Evolutionary conservation across 2,888 invertebrate genomes (phyloP).

Genomic region (Perizoma flavofasciatum): DNA sequence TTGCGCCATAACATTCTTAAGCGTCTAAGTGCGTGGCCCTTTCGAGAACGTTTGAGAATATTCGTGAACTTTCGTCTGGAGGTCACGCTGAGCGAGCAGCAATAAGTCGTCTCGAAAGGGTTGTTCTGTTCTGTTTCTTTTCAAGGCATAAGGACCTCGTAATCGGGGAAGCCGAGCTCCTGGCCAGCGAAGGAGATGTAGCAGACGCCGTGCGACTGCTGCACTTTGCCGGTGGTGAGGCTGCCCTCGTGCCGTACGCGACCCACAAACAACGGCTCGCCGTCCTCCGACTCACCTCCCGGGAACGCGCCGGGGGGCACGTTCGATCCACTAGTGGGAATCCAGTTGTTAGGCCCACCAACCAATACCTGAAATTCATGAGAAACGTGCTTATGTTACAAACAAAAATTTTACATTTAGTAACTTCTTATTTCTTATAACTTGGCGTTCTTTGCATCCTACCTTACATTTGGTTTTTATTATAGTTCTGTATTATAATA

Average conservation of each 20-base stretch:
- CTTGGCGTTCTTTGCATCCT: too few relatives aligned
- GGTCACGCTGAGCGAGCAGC: too few relatives aligned
- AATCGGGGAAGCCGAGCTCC: conserved; percentile 91
- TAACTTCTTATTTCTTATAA: too few relatives aligned
- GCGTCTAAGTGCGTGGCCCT: conserved; percentile 23
- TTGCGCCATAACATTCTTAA: conserved; percentile 35
- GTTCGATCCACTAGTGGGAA: conserved; percentile 86
- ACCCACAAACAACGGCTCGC: conserved; percentile 91
- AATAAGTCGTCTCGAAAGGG: neutral
- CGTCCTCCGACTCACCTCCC: conserved; percentile 89
- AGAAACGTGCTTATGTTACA: neutral
- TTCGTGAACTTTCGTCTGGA: too few relatives aligned
- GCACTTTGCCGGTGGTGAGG: conserved; percentile 92
- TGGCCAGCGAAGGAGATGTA: conserved; percentile 93
- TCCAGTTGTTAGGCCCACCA: conserved; percentile 87
- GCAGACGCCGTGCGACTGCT: conserved; percentile 91
- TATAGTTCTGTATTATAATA: too few relatives aligned
- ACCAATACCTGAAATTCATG: conserved; percentile 76
- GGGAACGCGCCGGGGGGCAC: conserved; percentile 90
- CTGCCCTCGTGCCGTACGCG: conserved; percentile 90
- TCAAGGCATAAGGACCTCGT: conserved; percentile 88
- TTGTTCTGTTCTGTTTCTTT: conserved; percentile 18
- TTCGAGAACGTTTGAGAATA: too few relatives aligned
- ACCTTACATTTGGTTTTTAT: too few relatives aligned
- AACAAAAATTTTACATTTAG: too few relatives aligned